phyloP scores from a whole-genome alignment of 2,113 vertebrate genomes.

The Phyllostomus discolor region DNA sequence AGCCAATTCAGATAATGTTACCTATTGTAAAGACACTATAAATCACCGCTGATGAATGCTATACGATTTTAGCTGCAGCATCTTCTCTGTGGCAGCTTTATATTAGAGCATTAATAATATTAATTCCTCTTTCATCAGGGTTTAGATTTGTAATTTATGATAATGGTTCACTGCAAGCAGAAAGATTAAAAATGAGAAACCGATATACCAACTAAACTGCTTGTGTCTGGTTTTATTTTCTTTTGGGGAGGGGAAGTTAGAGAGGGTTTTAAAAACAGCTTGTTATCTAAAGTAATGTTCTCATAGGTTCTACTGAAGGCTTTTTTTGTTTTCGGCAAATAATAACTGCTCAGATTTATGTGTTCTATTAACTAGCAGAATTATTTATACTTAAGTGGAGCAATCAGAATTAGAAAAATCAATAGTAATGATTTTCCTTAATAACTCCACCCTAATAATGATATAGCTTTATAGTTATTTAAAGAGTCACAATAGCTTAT shows the following conservation, averaged over 20 bases:
- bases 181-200: constrained; percentile 79
- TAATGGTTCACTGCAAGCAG: constrained; percentile 71
- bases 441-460: background rate
- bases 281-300: constrained; percentile 60
- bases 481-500: background rate
- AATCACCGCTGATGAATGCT: constrained; percentile 34
- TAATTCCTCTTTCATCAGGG: constrained; percentile 78
- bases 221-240: constrained; percentile 66
- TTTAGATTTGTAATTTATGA: constrained; percentile 78
- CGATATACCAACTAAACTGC: constrained; percentile 70
- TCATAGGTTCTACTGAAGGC: background rate
- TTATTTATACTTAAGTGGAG: background rate
- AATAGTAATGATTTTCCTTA: constrained; percentile 17
- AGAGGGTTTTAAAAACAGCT: constrained; percentile 41
- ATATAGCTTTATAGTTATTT: background rate
- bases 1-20: constrained; percentile 36
- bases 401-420: background rate
- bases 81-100: constrained; percentile 72
- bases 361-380: background rate
- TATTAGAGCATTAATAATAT: constrained; percentile 76
- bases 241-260: background rate
- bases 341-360: constrained; percentile 17
- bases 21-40: constrained; percentile 57
- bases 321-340: constrained; percentile 16
- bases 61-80: background rate